phyloP scores from a whole-genome alignment of 2,888 invertebrate genomes.

The Anthophora plumipes region DNA sequence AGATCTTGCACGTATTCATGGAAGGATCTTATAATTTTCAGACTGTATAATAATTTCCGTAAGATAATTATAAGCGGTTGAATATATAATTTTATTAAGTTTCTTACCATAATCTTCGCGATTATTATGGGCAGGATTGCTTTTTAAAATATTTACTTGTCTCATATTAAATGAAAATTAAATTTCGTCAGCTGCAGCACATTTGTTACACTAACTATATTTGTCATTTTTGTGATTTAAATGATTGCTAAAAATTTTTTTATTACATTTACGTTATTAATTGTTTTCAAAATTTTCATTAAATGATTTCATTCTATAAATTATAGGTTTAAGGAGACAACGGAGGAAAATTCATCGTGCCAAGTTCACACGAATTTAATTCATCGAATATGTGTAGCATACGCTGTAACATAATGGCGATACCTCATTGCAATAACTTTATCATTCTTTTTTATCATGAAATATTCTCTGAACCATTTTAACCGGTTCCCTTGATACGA shows the following conservation, averaged over 20 bases:
- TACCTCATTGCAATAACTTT: slow-evolving; percentile 23
- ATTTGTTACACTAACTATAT: background rate
- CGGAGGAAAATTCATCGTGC: background rate
- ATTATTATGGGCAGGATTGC: background rate
- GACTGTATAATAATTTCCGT: background rate
- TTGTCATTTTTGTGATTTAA: background rate
- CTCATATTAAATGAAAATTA: background rate
- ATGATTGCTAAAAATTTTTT: background rate
- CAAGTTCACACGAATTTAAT: slow-evolving; percentile 1
- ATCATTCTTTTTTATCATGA: slow-evolving; percentile 29
- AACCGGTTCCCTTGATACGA: slow-evolving; percentile 55
- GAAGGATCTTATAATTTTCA: slow-evolving; percentile 14
- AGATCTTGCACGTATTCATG: background rate
- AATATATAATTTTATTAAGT: background rate
- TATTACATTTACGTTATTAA: background rate
- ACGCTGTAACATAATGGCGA: slow-evolving; percentile 11
- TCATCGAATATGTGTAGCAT: background rate
- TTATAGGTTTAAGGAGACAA: background rate
- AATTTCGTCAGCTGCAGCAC: background rate
- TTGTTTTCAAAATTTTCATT: background rate
- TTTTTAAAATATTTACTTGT: background rate
- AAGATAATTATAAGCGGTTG: slow-evolving; percentile 3
- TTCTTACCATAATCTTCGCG: background rate
- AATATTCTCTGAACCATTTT: slow-evolving; percentile 53
- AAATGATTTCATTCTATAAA: background rate